Evolutionary conservation across 2,113 vertebrate species (phyloP).

Genomic region (Tragelaphus strepsiceros): DNA sequence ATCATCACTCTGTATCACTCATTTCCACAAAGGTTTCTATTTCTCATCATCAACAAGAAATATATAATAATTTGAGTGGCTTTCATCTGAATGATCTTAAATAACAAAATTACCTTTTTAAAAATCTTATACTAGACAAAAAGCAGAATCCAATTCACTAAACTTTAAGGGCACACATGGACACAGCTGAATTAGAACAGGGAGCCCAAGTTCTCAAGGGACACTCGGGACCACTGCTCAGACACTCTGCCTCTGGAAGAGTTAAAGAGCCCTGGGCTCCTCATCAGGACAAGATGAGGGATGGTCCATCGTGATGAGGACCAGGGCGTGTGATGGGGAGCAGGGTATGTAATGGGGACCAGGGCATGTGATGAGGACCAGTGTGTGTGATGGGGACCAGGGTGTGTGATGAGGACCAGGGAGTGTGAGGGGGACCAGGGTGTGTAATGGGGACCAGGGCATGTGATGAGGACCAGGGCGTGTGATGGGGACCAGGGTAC

Average conservation of each 20-base stretch:
- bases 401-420: rapidly evolving
- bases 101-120: neutral
- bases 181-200: neutral
- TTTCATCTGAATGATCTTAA: neutral
- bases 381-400: neutral
- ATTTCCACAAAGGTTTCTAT: neutral
- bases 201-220: rapidly evolving
- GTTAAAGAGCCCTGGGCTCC: neutral
- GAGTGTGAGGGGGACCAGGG: rapidly evolving
- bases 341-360: rapidly evolving
- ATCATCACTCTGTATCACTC: neutral
- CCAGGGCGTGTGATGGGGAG: rapidly evolving
- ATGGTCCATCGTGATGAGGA: rapidly evolving
- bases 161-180: neutral
- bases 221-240: neutral
- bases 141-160: neutral
- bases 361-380: rapidly evolving
- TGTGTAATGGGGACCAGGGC: rapidly evolving
- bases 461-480: rapidly evolving
- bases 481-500: rapidly evolving
- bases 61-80: neutral
- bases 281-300: neutral
- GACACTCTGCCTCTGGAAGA: neutral
- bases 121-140: neutral
- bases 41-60: neutral